Percentiles rank a stretch among this genome's conserved stretches.
Evolutionary conservation across 1,140 invertebrate species (phyloP).

Genomic region (Glomeris maerens): DNA sequence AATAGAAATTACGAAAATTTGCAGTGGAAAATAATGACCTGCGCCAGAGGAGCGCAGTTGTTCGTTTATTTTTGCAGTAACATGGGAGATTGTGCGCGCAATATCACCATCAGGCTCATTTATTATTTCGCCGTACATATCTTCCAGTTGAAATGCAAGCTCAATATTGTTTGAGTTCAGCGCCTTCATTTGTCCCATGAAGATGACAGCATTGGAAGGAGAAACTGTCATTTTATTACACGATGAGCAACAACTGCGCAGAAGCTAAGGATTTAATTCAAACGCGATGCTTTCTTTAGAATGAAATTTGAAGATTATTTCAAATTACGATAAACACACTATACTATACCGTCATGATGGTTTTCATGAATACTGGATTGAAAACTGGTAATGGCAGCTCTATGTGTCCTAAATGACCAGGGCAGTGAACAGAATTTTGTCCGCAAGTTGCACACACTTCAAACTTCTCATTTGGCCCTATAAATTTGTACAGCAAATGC

Average conservation of each 20-base stretch:
- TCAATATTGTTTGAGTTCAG: constrained; percentile 57
- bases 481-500: not conserved
- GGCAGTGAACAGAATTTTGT: constrained; percentile 50
- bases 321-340: not conserved
- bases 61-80: constrained; percentile 6
- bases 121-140: constrained; percentile 3
- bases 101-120: not conserved
- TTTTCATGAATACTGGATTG: constrained; percentile 78
- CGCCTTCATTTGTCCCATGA: constrained; percentile 57
- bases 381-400: constrained; percentile 76
- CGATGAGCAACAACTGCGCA: constrained; percentile 41
- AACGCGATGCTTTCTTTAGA: constrained; percentile 3
- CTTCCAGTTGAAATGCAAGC: constrained; percentile 43
- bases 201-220: constrained; percentile 27
- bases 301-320: constrained; percentile 4
- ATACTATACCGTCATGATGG: constrained; percentile 44
- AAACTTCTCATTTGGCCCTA: constrained; percentile 35
- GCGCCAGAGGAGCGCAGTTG: constrained; percentile 4
- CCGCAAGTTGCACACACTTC: constrained; percentile 72
- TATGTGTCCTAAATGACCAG: constrained; percentile 92
- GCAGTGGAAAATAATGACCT: constrained; percentile 9
- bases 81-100: not conserved
- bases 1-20: not conserved
- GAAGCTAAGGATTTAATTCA: constrained; percentile 36
- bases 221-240: constrained; percentile 32